A percentile compares a stretch with the other conserved stretches of the same genome.
Conservation (phyloP, 1,140 invertebrate species). For the Dinoponera quadriceps region DNA sequence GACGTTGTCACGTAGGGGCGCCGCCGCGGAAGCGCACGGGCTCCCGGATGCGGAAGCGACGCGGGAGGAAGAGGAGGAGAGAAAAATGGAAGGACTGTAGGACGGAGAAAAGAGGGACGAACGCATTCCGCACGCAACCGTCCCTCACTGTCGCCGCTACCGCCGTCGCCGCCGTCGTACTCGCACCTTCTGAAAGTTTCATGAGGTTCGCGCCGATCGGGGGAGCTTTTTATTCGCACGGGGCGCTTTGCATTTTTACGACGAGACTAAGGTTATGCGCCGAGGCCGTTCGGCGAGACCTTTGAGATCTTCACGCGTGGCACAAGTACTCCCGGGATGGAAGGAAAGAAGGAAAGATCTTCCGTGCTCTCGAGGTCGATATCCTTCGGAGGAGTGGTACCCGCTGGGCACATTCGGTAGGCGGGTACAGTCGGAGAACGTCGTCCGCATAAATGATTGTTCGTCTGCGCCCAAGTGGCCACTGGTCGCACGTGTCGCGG, state of each 20-base stretch:
- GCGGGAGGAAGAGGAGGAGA: not conserved
- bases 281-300: slow-evolving; percentile 64
- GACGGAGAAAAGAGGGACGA: slow-evolving; percentile 34
- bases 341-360: slow-evolving; percentile 9
- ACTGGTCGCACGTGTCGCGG: slow-evolving; percentile 21
- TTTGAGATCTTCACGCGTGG: slow-evolving; percentile 65
- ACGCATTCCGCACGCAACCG: slow-evolving; percentile 74
- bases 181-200: slow-evolving; percentile 74
- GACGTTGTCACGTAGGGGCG: slow-evolving; percentile 22
- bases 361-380: slow-evolving; percentile 36
- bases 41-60: slow-evolving; percentile 3
- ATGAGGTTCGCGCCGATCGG: slow-evolving; percentile 75
- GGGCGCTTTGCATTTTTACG: slow-evolving; percentile 77
- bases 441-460: slow-evolving; percentile 26
- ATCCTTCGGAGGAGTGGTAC: slow-evolving; percentile 32
- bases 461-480: not conserved
- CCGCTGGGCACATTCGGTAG: slow-evolving; percentile 41
- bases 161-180: slow-evolving; percentile 41
- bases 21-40: not conserved
- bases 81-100: slow-evolving; percentile 16
- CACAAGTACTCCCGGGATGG: slow-evolving; percentile 37
- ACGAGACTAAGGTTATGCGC: slow-evolving; percentile 71
- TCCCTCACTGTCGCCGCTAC: slow-evolving; percentile 8
- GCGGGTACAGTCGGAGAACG: slow-evolving; percentile 1
- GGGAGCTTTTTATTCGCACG: slow-evolving; percentile 75